phyloP scores from a whole-genome alignment of 2,797 vertebrate genomes.

The Galago senegalensis region DNA sequence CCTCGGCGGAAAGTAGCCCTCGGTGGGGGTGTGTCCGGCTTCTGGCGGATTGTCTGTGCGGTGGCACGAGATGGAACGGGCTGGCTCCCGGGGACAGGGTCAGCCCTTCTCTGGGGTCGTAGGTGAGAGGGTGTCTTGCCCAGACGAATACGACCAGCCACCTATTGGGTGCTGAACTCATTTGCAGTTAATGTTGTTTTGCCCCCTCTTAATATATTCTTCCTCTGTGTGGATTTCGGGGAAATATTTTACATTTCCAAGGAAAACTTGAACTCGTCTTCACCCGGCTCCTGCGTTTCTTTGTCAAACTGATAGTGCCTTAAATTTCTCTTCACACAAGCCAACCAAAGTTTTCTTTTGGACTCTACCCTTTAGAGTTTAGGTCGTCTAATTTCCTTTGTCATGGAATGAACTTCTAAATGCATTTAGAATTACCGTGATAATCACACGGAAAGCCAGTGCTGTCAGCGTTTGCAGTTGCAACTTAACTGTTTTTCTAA shows the following conservation, averaged over 20 bases:
- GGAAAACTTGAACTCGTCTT: background rate
- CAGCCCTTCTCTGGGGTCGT: background rate
- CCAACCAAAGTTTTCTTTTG: background rate
- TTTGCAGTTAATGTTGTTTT: background rate
- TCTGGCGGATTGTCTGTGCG: background rate
- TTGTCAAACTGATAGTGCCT: background rate
- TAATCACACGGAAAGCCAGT: background rate
- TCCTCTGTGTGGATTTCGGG: background rate
- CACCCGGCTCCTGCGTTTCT: background rate
- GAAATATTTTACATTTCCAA: background rate
- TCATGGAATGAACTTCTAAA: background rate
- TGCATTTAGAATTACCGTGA: background rate
- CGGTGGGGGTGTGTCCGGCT: slow-evolving; percentile 31
- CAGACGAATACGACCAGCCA: background rate
- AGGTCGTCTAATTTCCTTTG: background rate
- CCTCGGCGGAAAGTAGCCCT: background rate
- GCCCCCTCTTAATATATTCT: background rate
- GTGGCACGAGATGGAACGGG: background rate
- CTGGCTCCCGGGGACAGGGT: background rate
- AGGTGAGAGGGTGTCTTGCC: background rate
- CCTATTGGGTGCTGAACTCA: background rate
- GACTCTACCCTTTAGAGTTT: background rate
- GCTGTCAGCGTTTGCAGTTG: background rate
- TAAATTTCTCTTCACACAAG: background rate
- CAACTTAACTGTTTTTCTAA: background rate